phyloP scores from a whole-genome alignment of 2,888 invertebrate species.

The Drosophila aldrichi region DNA sequence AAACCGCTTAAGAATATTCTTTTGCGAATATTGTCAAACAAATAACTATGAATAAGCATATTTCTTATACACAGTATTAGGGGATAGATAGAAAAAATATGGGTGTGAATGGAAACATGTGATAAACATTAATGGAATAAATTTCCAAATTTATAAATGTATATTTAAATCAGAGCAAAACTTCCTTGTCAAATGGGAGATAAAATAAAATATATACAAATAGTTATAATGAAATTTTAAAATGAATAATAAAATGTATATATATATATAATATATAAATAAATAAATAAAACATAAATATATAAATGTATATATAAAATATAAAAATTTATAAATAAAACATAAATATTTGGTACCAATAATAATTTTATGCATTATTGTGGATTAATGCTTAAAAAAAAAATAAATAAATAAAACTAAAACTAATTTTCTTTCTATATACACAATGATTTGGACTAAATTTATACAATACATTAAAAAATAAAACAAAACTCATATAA shows the following conservation, averaged over 20 bases:
- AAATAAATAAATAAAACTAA: not conserved
- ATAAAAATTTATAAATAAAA: not conserved
- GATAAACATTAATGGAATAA: not conserved
- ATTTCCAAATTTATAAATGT: not conserved
- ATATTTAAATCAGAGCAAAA: not conserved
- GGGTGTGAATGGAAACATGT: not conserved
- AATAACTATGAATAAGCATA: conserved; percentile 14
- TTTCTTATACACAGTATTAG: not conserved
- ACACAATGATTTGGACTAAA: no score
- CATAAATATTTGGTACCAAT: not conserved
- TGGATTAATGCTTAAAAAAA: no score
- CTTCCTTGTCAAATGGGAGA: not conserved
- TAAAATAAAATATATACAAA: no score
- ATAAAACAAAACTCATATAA: no score
- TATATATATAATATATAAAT: not conserved
- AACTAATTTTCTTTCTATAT: no score
- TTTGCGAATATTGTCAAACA: conserved; percentile 9
- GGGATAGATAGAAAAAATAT: not conserved
- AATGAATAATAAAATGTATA: no score
- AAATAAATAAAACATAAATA: not conserved
- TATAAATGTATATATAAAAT: not conserved
- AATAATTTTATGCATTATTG: no score
- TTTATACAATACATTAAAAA: no score
- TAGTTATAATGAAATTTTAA: no score
- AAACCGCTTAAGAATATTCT: conserved; percentile 4